Conservation (phyloP, 2,888 invertebrate species). For the Leptinotarsa peninsularis region DNA sequence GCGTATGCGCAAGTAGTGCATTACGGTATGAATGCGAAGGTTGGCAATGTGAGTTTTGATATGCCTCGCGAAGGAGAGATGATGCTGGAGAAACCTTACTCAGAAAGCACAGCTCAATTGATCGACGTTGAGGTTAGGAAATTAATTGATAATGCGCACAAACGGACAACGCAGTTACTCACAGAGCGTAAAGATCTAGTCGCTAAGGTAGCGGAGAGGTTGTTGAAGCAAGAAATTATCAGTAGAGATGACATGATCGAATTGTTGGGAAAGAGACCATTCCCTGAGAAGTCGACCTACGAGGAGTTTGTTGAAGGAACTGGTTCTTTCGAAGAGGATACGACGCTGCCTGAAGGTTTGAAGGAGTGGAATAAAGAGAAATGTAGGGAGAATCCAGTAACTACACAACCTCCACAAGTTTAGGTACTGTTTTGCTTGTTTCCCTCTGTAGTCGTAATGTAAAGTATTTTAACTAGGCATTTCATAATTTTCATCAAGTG, state of each 20-base stretch:
- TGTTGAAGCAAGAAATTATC: slow-evolving; percentile 94
- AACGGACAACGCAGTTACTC: slow-evolving; percentile 82
- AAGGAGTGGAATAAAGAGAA: slow-evolving; percentile 92
- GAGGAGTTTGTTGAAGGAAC: slow-evolving; percentile 99
- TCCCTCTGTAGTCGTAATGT: slow-evolving; percentile 24
- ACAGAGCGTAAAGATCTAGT: slow-evolving; percentile 86
- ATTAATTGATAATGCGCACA: slow-evolving; percentile 83
- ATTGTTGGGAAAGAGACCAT: slow-evolving; percentile 89
- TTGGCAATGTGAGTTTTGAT: slow-evolving; percentile 97
- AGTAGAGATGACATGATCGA: slow-evolving; percentile 98
- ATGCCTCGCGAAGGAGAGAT: slow-evolving; percentile 94
- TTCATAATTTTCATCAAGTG: slow-evolving; percentile 33
- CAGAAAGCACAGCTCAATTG: slow-evolving; percentile 95
- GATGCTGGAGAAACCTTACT: slow-evolving; percentile 96
- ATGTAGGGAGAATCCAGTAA: slow-evolving; percentile 38
- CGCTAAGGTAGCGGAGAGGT: slow-evolving; percentile 86
- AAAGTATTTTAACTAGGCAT: slow-evolving; percentile 37
- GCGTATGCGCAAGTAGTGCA: slow-evolving; percentile 98
- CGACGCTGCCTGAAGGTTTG: slow-evolving; percentile 92
- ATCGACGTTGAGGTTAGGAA: slow-evolving; percentile 87
- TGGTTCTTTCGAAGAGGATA: slow-evolving; percentile 97
- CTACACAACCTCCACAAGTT: slow-evolving; percentile 2
- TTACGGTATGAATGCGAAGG: slow-evolving; percentile 97
- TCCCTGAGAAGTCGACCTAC: slow-evolving; percentile 98
- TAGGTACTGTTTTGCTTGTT: slow-evolving; percentile 12